These are phyloP conservation scores for Trypoxylus dichotomus DNA, from an alignment of 1,140 invertebrate species.

Conservation along the genomic window DNA sequence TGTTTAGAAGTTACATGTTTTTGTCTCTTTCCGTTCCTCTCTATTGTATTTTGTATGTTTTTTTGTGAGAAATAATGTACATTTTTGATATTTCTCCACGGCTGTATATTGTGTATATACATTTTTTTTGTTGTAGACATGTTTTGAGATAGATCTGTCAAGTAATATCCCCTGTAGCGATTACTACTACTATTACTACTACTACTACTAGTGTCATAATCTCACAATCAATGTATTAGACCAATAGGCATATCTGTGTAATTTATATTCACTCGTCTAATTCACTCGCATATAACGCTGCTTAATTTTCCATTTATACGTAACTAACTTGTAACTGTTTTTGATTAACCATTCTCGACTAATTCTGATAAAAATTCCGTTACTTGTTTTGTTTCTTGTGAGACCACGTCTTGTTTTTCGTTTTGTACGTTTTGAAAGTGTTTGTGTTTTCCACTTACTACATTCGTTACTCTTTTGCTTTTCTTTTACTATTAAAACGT, in stretches of 20 bases:
- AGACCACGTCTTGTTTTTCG: not conserved
- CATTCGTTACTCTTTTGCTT: not conserved
- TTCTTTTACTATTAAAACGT: not conserved
- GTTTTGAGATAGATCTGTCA: slow-evolving; percentile 14
- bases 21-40: not conserved
- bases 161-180: slow-evolving; percentile 26
- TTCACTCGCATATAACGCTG: slow-evolving; percentile 12
- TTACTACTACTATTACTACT: slow-evolving; percentile 32
- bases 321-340: not conserved
- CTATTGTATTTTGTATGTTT: slow-evolving; percentile 16
- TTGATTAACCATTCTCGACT: not conserved
- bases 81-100: slow-evolving; percentile 45
- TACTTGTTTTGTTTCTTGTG: not conserved
- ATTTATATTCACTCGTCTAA: slow-evolving; percentile 24
- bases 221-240: slow-evolving; percentile 24
- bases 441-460: not conserved
- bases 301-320: slow-evolving; percentile 26
- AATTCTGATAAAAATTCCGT: not conserved
- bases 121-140: slow-evolving; percentile 43
- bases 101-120: slow-evolving; percentile 48
- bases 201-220: slow-evolving; percentile 30
- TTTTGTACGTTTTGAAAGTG: not conserved
- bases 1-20: slow-evolving; percentile 17
- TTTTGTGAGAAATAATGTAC: slow-evolving; percentile 40
- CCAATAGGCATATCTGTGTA: slow-evolving; percentile 27